A percentile compares a stretch with the other conserved stretches of the same genome.
Evolutionary conservation across 2,113 vertebrate species (phyloP).

Genomic region (Pica pica): DNA sequence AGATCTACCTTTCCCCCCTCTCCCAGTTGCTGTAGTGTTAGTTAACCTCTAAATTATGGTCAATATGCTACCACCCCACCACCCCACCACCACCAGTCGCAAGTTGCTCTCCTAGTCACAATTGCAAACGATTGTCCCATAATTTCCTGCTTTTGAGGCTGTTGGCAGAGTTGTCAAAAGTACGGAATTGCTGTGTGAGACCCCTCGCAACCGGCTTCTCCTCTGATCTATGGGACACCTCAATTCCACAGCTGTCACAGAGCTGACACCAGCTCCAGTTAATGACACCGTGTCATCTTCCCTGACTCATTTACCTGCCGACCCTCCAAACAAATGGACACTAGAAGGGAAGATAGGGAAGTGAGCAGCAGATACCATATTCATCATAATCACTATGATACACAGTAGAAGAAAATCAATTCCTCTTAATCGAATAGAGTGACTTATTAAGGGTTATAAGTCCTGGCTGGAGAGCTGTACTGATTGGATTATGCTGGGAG

Average conservation of each 20-base stretch:
- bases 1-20: background rate
- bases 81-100: background rate
- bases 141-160: constrained; percentile 16
- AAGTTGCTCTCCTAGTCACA: background rate
- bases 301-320: constrained; percentile 64
- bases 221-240: constrained; percentile 69
- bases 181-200: constrained; percentile 14
- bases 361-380: constrained; percentile 68
- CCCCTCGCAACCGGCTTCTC: constrained; percentile 44
- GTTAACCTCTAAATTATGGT: background rate
- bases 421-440: constrained; percentile 85
- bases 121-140: constrained; percentile 18
- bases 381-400: constrained; percentile 86
- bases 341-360: constrained; percentile 18
- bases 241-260: constrained; percentile 75
- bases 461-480: constrained; percentile 70
- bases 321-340: constrained; percentile 67
- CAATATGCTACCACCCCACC: background rate
- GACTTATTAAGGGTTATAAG: constrained; percentile 87
- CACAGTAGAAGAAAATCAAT: constrained; percentile 79
- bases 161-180: constrained; percentile 13
- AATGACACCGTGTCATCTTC: constrained; percentile 72
- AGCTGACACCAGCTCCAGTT: constrained; percentile 81
- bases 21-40: background rate
- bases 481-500: constrained; percentile 77